Percentiles rank a stretch among this genome's conserved stretches.
These are phyloP conservation scores for Intellagama lesueurii DNA, from an alignment of 2,797 vertebrate species.

Conservation along the genomic window DNA sequence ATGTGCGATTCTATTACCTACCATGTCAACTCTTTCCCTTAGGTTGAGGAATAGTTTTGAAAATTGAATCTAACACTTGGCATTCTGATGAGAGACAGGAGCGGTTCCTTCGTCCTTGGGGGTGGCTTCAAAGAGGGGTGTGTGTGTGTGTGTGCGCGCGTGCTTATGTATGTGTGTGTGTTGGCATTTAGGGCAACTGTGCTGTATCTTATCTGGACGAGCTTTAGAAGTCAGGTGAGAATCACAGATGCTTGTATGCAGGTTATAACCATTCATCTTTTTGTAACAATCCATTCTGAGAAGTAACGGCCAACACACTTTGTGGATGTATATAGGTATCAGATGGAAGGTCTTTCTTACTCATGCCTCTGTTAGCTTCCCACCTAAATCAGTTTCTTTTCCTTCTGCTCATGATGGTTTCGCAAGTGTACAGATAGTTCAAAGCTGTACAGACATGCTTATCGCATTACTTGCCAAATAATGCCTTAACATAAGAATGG, in stretches of 20 bases:
- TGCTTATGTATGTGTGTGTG: not conserved
- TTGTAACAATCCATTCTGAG: conserved; percentile 7
- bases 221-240: conserved; percentile 9
- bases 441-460: not conserved
- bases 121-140: not conserved
- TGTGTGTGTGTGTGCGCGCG: not conserved
- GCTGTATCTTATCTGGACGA: not conserved
- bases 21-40: not conserved
- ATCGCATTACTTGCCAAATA: not conserved
- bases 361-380: not conserved
- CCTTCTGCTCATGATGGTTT: not conserved
- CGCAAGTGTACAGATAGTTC: not conserved
- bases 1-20: conserved; percentile 30
- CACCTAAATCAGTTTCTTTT: not conserved
- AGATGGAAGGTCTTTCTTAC: not conserved
- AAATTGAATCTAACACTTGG: conserved; percentile 45
- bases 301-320: too few relatives aligned
- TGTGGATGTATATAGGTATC: conserved; percentile 6
- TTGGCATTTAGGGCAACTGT: conserved; percentile 21
- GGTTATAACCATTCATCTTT: conserved; percentile 18
- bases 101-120: not conserved
- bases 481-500: not conserved
- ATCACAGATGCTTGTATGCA: not conserved
- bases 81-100: conserved; percentile 19
- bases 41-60: conserved; percentile 30